A percentile compares a stretch with the other conserved stretches of the same genome.
These are phyloP conservation scores for Chironomus riparius DNA, from an alignment of 2,888 invertebrate genomes.

Conservation along the genomic window DNA sequence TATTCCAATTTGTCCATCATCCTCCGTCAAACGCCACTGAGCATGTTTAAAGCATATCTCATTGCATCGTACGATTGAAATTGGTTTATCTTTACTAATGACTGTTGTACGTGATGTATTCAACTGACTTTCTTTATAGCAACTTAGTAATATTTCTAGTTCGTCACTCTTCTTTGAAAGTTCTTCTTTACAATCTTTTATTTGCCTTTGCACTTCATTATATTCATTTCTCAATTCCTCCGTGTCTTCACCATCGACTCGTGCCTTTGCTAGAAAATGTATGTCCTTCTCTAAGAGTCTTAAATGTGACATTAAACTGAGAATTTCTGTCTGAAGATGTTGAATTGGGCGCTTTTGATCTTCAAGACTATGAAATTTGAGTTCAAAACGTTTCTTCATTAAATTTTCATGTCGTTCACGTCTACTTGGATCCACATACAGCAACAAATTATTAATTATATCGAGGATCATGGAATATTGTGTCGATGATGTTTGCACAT, in stretches of 20 bases:
- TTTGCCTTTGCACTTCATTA: conserved; percentile 56
- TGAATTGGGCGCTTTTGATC: conserved; percentile 89
- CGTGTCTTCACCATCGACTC: conserved; percentile 58
- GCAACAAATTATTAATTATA: conserved; percentile 91
- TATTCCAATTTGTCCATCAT: conserved; percentile 95
- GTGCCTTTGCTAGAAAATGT: conserved; percentile 72
- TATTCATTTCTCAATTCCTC: conserved; percentile 55
- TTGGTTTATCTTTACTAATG: conserved; percentile 58
- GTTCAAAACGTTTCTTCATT: conserved; percentile 87
- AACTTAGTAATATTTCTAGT: conserved; percentile 89
- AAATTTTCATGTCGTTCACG: conserved; percentile 58
- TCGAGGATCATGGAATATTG: conserved; percentile 96
- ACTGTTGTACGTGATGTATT: conserved; percentile 50
- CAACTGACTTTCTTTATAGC: conserved; percentile 73
- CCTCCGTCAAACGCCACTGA: conserved; percentile 94
- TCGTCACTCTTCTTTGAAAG: conserved; percentile 85
- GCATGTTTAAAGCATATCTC: conserved; percentile 99
- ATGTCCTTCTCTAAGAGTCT: conserved; percentile 82
- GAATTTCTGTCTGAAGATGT: conserved; percentile 73
- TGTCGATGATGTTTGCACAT: conserved; percentile 92
- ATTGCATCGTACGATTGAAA: conserved; percentile 71
- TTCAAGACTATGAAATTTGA: conserved; percentile 83
- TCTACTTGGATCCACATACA: conserved; percentile 93
- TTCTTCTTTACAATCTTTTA: conserved; percentile 82
- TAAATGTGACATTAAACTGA: conserved; percentile 66